These are phyloP conservation scores for Amphipoea oculea DNA, from an alignment of 2,888 invertebrate genomes.

Conservation along the genomic window DNA sequence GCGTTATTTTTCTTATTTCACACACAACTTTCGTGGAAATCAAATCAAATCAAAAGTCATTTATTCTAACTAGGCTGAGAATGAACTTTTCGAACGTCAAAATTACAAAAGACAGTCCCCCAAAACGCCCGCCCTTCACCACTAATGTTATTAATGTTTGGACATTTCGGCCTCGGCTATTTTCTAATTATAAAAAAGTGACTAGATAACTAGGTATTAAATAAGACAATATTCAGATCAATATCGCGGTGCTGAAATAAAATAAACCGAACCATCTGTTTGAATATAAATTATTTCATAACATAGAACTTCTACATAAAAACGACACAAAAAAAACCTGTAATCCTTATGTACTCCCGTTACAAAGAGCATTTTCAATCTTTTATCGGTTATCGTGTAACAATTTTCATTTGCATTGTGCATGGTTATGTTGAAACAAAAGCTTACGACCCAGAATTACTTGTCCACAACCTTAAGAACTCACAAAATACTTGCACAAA, in stretches of 20 bases:
- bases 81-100: no score
- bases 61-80: no score
- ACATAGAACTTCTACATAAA: not conserved
- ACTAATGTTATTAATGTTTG: no score
- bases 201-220: not conserved
- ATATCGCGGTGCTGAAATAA: not conserved
- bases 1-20: not conserved
- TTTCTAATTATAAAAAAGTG: not conserved
- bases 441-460: conserved; percentile 56
- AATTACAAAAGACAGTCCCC: no score
- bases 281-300: not conserved
- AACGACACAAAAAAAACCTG: conserved; percentile 18
- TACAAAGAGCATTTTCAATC: conserved; percentile 30
- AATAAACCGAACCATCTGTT: not conserved
- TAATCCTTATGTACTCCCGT: conserved; percentile 9
- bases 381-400: conserved; percentile 50
- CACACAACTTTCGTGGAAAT: no score
- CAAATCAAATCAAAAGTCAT: no score
- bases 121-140: no score
- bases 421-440: conserved; percentile 51
- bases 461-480: conserved; percentile 53
- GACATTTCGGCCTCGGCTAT: no score
- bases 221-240: not conserved
- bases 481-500: conserved; percentile 53
- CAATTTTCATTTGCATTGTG: conserved; percentile 59